phyloP scores from a whole-genome alignment of 2,888 invertebrate species.

The Drosophila macrothrix region DNA sequence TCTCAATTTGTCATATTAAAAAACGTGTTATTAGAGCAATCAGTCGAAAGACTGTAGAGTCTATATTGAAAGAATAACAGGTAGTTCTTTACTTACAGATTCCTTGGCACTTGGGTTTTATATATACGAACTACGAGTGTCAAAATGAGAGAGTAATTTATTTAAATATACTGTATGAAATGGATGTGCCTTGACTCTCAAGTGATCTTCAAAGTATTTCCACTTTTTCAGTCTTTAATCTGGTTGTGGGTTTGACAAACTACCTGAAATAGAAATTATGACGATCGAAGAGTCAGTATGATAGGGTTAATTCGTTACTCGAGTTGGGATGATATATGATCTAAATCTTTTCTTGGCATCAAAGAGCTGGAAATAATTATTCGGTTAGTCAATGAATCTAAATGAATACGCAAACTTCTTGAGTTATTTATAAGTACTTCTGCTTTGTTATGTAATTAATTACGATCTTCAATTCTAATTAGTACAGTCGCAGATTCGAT shows the following conservation, averaged over 20 bases:
- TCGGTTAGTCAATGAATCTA: neutral
- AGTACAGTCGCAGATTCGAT: neutral
- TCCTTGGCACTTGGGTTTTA: too few species aligned
- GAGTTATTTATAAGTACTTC: too few species aligned
- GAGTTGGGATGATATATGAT: neutral
- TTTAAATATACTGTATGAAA: neutral
- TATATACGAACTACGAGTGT: neutral
- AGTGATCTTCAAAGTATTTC: neutral
- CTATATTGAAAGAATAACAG: conserved; percentile 22
- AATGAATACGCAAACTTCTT: neutral
- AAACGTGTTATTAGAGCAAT: conserved; percentile 42
- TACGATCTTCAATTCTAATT: conserved; percentile 4
- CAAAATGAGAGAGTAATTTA: neutral
- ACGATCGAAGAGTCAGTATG: neutral
- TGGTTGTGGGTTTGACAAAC: too few species aligned
- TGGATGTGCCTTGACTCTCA: neutral
- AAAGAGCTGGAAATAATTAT: neutral
- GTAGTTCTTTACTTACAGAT: neutral
- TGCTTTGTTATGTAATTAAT: conserved; percentile 12
- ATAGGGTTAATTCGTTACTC: neutral
- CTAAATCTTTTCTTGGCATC: neutral
- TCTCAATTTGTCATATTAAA: conserved; percentile 65
- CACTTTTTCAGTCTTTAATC: too few species aligned
- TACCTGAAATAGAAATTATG: neutral
- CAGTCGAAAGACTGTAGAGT: neutral